A percentile compares a stretch with the other conserved stretches of the same genome.
phyloP scores from a whole-genome alignment of 2,797 vertebrate species.

The Allobates femoralis region DNA sequence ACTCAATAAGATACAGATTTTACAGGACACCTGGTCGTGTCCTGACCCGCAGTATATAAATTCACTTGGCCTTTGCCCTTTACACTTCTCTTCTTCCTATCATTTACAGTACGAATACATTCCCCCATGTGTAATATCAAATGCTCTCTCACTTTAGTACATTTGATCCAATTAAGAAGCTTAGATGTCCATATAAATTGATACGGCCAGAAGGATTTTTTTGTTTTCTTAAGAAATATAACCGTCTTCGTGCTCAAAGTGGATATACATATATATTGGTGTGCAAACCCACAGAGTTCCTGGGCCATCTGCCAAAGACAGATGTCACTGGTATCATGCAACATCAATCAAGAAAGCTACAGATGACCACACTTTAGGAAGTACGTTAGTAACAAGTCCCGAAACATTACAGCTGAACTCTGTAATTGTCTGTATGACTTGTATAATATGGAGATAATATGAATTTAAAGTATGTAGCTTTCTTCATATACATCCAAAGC shows the following conservation, averaged over 20 bases:
- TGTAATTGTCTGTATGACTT: neutral
- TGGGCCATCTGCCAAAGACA: constrained; percentile 56
- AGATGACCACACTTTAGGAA: neutral
- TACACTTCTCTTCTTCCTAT: neutral
- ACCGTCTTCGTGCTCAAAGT: neutral
- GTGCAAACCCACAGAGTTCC: neutral
- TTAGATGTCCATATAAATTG: constrained; percentile 19
- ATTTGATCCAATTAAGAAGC: neutral
- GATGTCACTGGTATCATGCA: constrained; percentile 28
- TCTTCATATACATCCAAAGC: neutral
- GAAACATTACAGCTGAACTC: neutral
- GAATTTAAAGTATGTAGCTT: neutral
- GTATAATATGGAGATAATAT: neutral
- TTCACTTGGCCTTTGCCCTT: neutral
- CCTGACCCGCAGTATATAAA: neutral
- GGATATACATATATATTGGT: neutral
- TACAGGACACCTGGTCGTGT: neutral
- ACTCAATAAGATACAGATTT: neutral
- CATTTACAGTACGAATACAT: neutral
- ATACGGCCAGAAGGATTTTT: neutral
- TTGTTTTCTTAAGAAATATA: constrained; percentile 23
- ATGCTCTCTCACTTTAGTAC: neutral
- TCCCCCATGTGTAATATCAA: neutral
- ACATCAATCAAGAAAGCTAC: neutral
- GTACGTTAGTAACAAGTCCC: neutral